Evolutionary conservation across 2,113 vertebrate genomes (phyloP), one percentile per base, ranked within the genome.

Genomic region (Erythrolamprus reginae): DNA sequence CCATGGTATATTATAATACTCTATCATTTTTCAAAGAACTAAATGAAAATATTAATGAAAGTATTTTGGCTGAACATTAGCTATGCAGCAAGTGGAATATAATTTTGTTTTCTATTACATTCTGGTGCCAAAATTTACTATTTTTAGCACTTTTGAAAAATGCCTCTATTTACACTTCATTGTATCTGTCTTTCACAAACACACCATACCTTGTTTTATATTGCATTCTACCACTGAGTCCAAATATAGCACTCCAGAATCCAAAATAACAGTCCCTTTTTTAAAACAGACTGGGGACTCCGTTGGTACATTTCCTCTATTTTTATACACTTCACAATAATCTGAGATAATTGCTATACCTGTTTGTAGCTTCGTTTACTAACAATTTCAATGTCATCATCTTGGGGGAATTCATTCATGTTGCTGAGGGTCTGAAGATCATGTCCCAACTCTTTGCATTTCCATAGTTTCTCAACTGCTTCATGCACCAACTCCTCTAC

Each of bases 391-490:
- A 96, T 94, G 92, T 98, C 97, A 47, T 97, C 96, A 38, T 96
- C 96, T 89, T 93, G 93, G 82, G 93, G 90, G 26, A 96, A 92
- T 92, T 91, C 93, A 3, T 95, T 96, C 33, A 98, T 97, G 77
- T 97, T 83, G 93, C 93, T 92, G 96, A 97, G 88, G 89, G 96
- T 97, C 21, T 94, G 94, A 56, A 97, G 93, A 93, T 98, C 97
- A 0, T 65, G 96, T 87, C 97, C 97, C 93, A 98, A 94, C 86
- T 97, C 96, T 88, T 96, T 98, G 92, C 96, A 97, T 33, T 97
- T 98, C 99, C 99, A 99, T 92, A 99, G 98, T 17, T 99, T 97
- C 94, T 97, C 97, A 56, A 97, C 96, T 65, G 98, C 98, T 91
- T 96, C 91, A 0, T 97, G 96, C 42, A 99, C 98, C 96, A 99